Evolutionary conservation across 2,888 invertebrate genomes (phyloP), one percentile per base, ranked within the genome.

Genomic region (Leucozona laternaria): DNA sequence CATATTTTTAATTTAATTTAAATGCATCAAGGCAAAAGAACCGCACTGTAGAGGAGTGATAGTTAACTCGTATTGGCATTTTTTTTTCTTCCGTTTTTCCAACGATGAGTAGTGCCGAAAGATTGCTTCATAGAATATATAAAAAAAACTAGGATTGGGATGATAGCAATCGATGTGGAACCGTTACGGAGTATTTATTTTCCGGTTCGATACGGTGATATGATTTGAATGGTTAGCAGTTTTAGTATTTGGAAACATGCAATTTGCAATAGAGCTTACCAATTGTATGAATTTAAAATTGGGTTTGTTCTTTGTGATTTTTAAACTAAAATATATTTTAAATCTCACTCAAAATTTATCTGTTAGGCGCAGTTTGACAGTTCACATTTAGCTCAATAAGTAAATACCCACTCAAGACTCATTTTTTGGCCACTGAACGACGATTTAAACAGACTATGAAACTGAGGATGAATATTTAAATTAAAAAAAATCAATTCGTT

Each of bases 111-210:
- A 48, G 25, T 31, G 22, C 43, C 34, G 22, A 58, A 37, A 37
- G 60, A 37, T 82, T 86, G 82, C 86, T 82, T 34, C 86, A 86
- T 79, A 55, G 78, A 60, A 40, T 71, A 71, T 37, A n/a, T n/a
- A n/a, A n/a, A n/a, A n/a, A 55, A 57, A 55, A 43, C 70, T 57
- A 62, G 78, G 66, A 70, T 71, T 86, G 77, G 78, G 82, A 86
- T 86, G 86, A 82, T 86, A 79, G 17, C 72, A 80, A 78, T 55
- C 80, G 84, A 84, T 75, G 84, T 85, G 88, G 85, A 88, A 88
- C 88, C 88, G 88, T 85, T 88, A 85, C 85, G 88, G 88, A 79
- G 79, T 82, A 81, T 88, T 88, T 88, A 85, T 73, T 88, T 88
- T 88, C 85, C 85, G 73, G 76, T 82, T 85, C 88, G 88, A 88